A percentile compares a stretch with the other conserved stretches of the same genome.
Conservation (phyloP, 2,797 vertebrate species). For the Sparidentex hasta region DNA sequence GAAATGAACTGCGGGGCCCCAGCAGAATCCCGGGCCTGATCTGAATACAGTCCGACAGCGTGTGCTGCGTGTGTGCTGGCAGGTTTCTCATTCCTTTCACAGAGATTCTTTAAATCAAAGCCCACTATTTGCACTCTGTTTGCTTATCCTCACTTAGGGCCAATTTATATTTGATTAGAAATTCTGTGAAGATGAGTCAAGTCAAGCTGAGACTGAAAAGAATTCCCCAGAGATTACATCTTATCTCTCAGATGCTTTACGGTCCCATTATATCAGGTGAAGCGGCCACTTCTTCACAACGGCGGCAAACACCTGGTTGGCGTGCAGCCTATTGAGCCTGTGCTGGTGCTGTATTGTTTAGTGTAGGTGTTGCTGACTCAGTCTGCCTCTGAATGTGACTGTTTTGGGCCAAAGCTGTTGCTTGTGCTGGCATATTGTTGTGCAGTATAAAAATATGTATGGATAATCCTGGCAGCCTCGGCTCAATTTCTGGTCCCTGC, state of each 20-base stretch:
- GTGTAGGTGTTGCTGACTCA: conserved; percentile 63
- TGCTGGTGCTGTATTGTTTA: conserved; percentile 34
- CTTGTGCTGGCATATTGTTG: conserved; percentile 60
- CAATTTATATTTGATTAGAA: conserved; percentile 10
- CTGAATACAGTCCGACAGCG: conserved; percentile 42
- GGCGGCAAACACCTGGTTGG: conserved; percentile 17
- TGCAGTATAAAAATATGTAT: conserved; percentile 72
- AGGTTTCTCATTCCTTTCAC: conserved; percentile 15
- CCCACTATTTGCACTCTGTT: not conserved
- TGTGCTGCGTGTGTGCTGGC: conserved; percentile 10
- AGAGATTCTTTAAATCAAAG: not conserved
- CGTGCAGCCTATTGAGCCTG: conserved; percentile 28
- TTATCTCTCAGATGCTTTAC: not conserved
- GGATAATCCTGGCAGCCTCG: conserved; percentile 64
- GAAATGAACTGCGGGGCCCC: conserved; percentile 67
- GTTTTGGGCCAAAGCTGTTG: conserved; percentile 63
- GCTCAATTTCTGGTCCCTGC: conserved; percentile 61
- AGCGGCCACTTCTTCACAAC: not conserved
- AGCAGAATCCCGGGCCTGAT: conserved; percentile 33
- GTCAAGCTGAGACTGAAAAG: not conserved
- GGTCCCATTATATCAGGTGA: not conserved
- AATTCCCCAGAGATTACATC: not conserved
- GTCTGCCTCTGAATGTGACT: conserved; percentile 51
- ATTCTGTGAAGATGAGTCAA: not conserved
- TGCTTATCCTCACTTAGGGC: not conserved